A percentile compares a stretch with the other conserved stretches of the same genome.
These are phyloP conservation scores for Heterotilapia buettikoferi DNA, from an alignment of 2,113 vertebrate species.

Conservation along the genomic window DNA sequence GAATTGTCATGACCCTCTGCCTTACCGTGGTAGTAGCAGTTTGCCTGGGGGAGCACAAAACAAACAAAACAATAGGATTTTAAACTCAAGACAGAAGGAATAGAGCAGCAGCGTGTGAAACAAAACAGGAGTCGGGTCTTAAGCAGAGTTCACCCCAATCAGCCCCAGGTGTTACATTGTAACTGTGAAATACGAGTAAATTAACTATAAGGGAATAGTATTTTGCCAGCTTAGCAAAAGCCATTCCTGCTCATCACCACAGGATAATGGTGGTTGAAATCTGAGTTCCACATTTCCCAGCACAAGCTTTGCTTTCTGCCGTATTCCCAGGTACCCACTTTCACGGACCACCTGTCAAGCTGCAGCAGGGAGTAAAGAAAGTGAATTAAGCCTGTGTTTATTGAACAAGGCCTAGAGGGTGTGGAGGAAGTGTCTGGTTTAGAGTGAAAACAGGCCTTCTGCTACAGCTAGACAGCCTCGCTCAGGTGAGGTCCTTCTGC, in stretches of 20 bases:
- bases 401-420: conserved; percentile 32
- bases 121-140: neutral
- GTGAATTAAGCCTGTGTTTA: conserved; percentile 43
- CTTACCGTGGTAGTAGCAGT: conserved; percentile 78
- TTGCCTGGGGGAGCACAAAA: conserved; percentile 52
- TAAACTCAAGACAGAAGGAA: neutral
- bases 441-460: conserved; percentile 49
- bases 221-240: conserved; percentile 1
- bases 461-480: conserved; percentile 11
- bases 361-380: conserved; percentile 11
- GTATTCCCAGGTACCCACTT: conserved; percentile 26
- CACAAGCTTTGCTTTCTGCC: neutral
- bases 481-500: conserved; percentile 35
- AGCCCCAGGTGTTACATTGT: neutral
- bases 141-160: neutral
- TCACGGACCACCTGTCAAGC: conserved; percentile 53
- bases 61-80: neutral
- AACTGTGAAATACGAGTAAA: conserved; percentile 25
- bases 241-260: conserved; percentile 3
- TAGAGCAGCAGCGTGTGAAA: neutral
- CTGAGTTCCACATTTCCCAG: conserved; percentile 1
- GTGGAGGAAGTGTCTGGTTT: conserved; percentile 63
- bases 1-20: conserved; percentile 64
- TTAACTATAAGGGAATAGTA: neutral
- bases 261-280: neutral